A percentile compares a stretch with the other conserved stretches of the same genome.
Conservation (phyloP, 2,888 invertebrate species). For the Caenorhabditis afra region DNA sequence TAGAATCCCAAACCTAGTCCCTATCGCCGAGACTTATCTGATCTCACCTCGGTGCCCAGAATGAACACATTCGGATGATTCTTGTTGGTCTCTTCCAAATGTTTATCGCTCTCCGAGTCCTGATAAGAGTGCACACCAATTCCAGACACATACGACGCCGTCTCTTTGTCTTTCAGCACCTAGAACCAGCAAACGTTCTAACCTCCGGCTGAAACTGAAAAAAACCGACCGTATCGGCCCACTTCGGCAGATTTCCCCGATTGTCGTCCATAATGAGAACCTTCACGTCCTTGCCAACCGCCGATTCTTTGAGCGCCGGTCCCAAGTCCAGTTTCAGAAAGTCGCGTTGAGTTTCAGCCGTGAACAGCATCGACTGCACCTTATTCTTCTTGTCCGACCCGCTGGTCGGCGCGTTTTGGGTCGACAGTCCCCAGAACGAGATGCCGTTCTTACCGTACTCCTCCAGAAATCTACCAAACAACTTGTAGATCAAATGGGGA, state of each 20-base stretch:
- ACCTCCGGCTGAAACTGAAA: too few species aligned
- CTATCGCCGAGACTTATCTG: too few species aligned
- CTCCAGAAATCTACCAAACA: slow-evolving; percentile 85
- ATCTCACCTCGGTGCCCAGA: slow-evolving; percentile 3
- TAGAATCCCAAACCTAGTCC: slow-evolving; percentile 6
- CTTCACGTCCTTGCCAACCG: slow-evolving; percentile 84
- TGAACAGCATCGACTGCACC: slow-evolving; percentile 87
- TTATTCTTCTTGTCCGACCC: slow-evolving; percentile 80
- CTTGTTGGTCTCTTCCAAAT: slow-evolving; percentile 20
- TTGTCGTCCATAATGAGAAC: slow-evolving; percentile 87
- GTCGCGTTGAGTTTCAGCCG: slow-evolving; percentile 80
- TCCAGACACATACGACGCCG: slow-evolving; percentile 12
- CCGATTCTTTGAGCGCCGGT: slow-evolving; percentile 84
- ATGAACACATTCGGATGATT: slow-evolving; percentile 24
- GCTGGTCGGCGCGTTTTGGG: slow-evolving; percentile 89
- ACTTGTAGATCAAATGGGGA: too few species aligned
- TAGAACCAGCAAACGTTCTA: background rate
- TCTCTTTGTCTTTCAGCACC: slow-evolving; percentile 27
- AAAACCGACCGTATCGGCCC: slow-evolving; percentile 84
- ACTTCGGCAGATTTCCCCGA: slow-evolving; percentile 83
- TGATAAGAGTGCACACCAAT: slow-evolving; percentile 32
- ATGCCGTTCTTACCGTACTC: slow-evolving; percentile 86
- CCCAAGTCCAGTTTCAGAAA: slow-evolving; percentile 88
- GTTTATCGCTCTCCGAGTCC: slow-evolving; percentile 10
- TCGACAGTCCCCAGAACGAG: slow-evolving; percentile 88